Evolutionary conservation across 2,113 vertebrate species (phyloP), one percentile per base, ranked within the genome.

Genomic region (Dryoscopus gambensis): DNA sequence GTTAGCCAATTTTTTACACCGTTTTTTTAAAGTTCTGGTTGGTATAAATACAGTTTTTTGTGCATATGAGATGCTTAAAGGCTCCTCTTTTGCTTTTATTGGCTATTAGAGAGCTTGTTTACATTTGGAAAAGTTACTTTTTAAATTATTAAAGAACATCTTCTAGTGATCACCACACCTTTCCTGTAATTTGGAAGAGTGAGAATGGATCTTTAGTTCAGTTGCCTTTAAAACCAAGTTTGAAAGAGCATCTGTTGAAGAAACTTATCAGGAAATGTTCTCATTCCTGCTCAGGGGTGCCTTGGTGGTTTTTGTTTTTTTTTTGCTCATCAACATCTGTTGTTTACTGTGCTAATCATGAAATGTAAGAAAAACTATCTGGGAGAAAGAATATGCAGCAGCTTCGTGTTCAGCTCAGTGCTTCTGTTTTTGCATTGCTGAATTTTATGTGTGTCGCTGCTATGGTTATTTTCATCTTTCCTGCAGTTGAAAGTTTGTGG

Each of bases 261-360:
- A 69, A 95, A 84, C 33, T 39, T 92, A 15, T 67, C 30, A 83
- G 83, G 83, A 92, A 94, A 59, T 92, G 90, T 55, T 95, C 50
- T 90, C 39, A 65, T 87, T 93, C 42, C 74, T 95, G 50, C 59
- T 93, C 0, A 0, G 14, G 10, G n/a, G 55, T 57, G 37, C 23
- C 10, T 86, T 65, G 13, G 64, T 56, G 21, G 5, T 25, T 37
- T 4, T 13, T 63, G n/a, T 47, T 19, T 57, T 50, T 67, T 63
- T 69, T 93, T 69, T 55, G 9, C 22, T 86, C 25, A 39, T 80
- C 52, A 59, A 44, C 71, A 92, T 95, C 92, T 95, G 88, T 83
- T 95, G 76, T 95, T 96, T 94, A 55, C 78, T 55, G 42, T 65
- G 20, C 37, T 90, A 46, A 59, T 77, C 8, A 4, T 70, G 50